Conservation (phyloP, 1,140 invertebrate genomes). For the Antheraea mylitta region DNA sequence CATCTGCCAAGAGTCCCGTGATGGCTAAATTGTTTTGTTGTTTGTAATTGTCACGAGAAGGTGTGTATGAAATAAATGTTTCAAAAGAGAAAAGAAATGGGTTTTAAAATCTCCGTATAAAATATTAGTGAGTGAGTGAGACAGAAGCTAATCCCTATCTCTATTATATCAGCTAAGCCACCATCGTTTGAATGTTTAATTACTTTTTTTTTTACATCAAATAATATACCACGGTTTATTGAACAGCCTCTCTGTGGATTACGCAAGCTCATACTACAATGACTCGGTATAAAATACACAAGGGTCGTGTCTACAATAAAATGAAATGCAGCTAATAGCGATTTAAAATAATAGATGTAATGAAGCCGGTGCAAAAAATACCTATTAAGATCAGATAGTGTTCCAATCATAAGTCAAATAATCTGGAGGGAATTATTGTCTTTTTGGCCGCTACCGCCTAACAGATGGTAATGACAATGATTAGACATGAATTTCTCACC, state of each 20-base stretch:
- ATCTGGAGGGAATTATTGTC: slow-evolving; percentile 31
- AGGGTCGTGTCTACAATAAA: neutral
- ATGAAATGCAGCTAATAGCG: neutral
- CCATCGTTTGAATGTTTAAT: no score
- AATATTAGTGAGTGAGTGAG: no score
- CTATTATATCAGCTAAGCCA: no score
- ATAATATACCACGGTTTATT: neutral
- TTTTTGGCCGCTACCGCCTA: slow-evolving; percentile 38
- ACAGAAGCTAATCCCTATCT: no score
- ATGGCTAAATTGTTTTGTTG: no score
- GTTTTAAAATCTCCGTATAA: no score
- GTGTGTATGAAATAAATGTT: no score
- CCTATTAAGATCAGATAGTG: slow-evolving; percentile 20
- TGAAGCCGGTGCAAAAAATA: slow-evolving; percentile 19
- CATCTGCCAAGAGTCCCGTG: no score
- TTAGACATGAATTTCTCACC: slow-evolving; percentile 36
- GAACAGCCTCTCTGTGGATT: neutral
- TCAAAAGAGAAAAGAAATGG: no score
- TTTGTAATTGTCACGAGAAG: no score
- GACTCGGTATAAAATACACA: neutral
- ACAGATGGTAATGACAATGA: slow-evolving; percentile 53
- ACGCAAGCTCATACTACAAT: neutral
- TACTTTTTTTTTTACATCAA: neutral
- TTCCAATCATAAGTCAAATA: slow-evolving; percentile 40
- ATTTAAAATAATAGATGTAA: slow-evolving; percentile 21